Conservation (phyloP, 2,113 vertebrate species). For the Actinemys pallida region DNA sequence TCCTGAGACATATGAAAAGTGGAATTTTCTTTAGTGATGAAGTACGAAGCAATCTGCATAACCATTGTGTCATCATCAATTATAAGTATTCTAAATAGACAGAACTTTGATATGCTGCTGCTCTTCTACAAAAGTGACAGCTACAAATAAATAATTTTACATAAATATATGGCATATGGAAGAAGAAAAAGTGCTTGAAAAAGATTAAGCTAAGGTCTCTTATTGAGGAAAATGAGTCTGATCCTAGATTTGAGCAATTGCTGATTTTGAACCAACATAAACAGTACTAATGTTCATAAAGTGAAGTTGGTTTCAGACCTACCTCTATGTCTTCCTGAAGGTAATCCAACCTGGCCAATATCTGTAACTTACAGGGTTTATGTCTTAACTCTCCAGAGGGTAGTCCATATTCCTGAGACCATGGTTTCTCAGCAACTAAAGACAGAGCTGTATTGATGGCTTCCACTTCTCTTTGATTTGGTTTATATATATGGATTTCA, state of each 20-base stretch:
- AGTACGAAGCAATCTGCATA: neutral
- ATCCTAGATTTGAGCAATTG: neutral
- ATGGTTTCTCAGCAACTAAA: neutral
- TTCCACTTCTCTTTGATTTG: neutral
- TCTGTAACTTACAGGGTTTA: neutral
- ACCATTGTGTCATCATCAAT: neutral
- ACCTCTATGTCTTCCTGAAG: neutral
- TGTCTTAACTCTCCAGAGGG: neutral
- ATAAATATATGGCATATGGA: neutral
- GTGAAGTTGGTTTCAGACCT: neutral
- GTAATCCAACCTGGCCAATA: neutral
- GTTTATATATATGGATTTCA: neutral
- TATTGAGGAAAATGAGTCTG: neutral
- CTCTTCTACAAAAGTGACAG: neutral
- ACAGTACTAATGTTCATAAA: neutral
- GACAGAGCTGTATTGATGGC: neutral
- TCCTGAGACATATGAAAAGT: neutral
- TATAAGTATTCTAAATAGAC: neutral
- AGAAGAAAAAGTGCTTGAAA: neutral
- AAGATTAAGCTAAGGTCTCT: neutral
- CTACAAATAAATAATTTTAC: neutral
- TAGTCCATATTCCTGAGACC: neutral
- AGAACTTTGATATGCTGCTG: neutral
- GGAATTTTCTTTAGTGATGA: neutral
- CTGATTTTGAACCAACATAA: neutral